Percentiles rank a stretch among this genome's conserved stretches.
Evolutionary conservation across 1,140 invertebrate genomes (phyloP).

Genomic region (Neotoxoptera formosana): DNA sequence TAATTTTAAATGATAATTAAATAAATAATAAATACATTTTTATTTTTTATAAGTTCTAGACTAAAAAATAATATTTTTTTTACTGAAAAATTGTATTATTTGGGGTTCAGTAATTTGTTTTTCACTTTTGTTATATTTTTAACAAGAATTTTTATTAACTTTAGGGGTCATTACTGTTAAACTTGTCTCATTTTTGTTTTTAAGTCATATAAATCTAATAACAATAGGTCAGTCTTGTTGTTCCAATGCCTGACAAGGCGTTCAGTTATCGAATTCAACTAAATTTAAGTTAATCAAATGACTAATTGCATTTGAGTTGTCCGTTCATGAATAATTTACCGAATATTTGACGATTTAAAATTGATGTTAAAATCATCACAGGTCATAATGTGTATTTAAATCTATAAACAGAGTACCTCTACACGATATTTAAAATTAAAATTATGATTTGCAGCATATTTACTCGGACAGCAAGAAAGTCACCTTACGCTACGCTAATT

Average conservation of each 20-base stretch:
- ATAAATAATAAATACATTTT: no score
- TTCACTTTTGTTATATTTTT: no score
- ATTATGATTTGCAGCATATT: constrained; percentile 69
- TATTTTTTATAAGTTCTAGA: no score
- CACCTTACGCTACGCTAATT: constrained; percentile 64
- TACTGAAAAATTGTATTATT: no score
- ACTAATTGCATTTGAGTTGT: not conserved
- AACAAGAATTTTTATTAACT: no score
- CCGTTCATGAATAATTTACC: not conserved
- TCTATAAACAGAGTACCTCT: not conserved
- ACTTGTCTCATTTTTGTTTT: no score
- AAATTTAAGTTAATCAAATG: not conserved
- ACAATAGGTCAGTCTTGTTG: not conserved
- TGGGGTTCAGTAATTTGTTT: no score
- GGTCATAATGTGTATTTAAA: not conserved
- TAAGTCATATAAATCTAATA: not conserved
- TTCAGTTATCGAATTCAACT: not conserved
- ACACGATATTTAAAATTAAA: not conserved
- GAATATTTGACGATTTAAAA: not conserved
- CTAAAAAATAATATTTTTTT: no score
- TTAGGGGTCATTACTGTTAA: no score
- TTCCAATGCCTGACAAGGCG: not conserved
- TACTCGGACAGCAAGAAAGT: constrained; percentile 66
- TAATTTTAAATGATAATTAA: no score
- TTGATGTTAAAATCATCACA: not conserved